Conservation (phyloP, 1,140 invertebrate species). For the Coboldia fuscipes region DNA sequence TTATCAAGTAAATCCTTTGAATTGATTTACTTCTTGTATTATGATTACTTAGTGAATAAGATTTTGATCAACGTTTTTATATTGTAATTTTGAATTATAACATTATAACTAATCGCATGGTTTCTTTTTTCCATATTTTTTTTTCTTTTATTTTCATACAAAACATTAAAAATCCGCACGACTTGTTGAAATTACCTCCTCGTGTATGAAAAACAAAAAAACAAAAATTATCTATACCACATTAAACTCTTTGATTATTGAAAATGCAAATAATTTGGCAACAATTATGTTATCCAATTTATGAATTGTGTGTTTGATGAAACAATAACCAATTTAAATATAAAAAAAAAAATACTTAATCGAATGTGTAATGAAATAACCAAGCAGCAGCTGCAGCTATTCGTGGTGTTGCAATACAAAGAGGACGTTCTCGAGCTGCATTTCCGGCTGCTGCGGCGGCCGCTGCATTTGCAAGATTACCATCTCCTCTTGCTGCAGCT, state of each 20-base stretch:
- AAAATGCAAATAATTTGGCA: neutral
- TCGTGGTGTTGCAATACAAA: constrained; percentile 41
- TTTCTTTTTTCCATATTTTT: constrained; percentile 20
- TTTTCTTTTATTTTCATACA: too few relatives aligned
- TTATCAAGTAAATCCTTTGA: too few relatives aligned
- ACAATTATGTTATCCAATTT: too few relatives aligned
- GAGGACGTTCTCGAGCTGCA: constrained; percentile 39
- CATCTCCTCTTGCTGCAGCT: constrained; percentile 28
- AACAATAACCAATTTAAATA: constrained; percentile 4
- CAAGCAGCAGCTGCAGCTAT: constrained; percentile 34
- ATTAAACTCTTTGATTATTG: neutral
- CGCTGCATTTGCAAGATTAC: constrained; percentile 27
- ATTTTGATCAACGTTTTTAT: too few relatives aligned
- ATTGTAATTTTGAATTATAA: constrained; percentile 15
- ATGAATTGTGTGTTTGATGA: too few relatives aligned
- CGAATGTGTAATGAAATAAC: constrained; percentile 11
- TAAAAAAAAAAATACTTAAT: constrained; percentile 4
- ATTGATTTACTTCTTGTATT: too few relatives aligned
- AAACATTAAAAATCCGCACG: too few relatives aligned
- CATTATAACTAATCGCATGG: constrained; percentile 19
- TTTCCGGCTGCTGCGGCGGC: constrained; percentile 45
- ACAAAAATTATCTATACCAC: constrained; percentile 4
- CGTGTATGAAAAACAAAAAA: constrained; percentile 8
- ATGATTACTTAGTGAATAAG: too few relatives aligned
- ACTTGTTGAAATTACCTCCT: constrained; percentile 10